Percentiles rank a stretch among this genome's conserved stretches.
phyloP scores from a whole-genome alignment of 2,113 vertebrate species.

The Gymnobelideus leadbeateri region DNA sequence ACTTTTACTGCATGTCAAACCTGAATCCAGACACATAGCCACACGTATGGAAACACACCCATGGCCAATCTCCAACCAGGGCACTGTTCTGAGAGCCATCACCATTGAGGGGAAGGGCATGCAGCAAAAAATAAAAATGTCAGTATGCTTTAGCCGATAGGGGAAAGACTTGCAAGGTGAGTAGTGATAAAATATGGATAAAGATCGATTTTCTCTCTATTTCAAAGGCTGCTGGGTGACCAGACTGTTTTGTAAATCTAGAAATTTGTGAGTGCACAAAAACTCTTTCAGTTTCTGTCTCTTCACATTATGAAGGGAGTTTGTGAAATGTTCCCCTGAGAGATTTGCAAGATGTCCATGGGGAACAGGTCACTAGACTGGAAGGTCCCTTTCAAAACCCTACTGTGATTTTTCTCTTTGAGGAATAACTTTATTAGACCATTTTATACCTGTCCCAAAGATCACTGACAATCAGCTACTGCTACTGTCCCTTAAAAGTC shows the following conservation, averaged over 20 bases:
- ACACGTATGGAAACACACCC: neutral
- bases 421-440: neutral
- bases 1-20: neutral
- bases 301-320: neutral
- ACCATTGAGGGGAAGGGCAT: neutral
- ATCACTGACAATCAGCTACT: neutral
- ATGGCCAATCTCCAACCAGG: neutral
- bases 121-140: neutral
- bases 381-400: neutral
- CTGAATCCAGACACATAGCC: neutral
- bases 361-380: neutral
- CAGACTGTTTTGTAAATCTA: neutral
- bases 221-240: neutral
- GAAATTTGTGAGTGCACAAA: neutral
- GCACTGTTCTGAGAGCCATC: neutral
- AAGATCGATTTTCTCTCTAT: neutral
- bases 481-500: neutral
- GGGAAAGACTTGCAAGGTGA: neutral
- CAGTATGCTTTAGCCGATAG: neutral
- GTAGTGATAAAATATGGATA: neutral
- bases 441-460: neutral
- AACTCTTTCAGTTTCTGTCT: neutral
- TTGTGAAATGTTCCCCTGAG: neutral
- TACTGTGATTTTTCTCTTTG: neutral
- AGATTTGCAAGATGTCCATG: neutral